Evolutionary conservation across 2,113 vertebrate species (phyloP).

Genomic region (Labrus mixtus): DNA sequence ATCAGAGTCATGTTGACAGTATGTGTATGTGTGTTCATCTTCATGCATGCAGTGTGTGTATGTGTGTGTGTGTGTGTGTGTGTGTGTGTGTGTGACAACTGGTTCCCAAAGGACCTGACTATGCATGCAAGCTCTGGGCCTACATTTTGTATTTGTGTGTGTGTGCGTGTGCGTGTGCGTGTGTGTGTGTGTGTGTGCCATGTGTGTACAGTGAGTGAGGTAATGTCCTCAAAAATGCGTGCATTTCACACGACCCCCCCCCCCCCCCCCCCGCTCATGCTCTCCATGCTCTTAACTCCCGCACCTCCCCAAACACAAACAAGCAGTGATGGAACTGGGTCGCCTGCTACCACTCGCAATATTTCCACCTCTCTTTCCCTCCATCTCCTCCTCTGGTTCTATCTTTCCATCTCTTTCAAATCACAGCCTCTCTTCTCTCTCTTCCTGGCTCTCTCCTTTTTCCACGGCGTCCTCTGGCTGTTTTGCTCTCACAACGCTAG

Average conservation of each 20-base stretch:
- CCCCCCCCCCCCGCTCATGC: constrained; percentile 40
- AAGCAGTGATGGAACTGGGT: constrained; percentile 83
- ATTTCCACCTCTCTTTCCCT: constrained; percentile 54
- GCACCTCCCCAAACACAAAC: constrained; percentile 74
- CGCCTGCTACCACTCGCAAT: constrained; percentile 61
- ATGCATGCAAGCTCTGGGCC: neutral
- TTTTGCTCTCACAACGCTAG: constrained; percentile 61
- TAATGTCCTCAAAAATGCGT: constrained; percentile 45
- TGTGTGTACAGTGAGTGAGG: constrained; percentile 22
- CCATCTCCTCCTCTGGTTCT: constrained; percentile 1
- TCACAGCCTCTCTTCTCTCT: constrained; percentile 1
- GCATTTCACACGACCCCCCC: constrained; percentile 44
- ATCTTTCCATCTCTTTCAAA: constrained; percentile 13
- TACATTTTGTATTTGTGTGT: constrained; percentile 7
- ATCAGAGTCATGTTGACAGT: too few species aligned
- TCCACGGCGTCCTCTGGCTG: neutral
- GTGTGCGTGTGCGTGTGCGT: neutral
- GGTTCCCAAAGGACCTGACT: constrained; percentile 4
- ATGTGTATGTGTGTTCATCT: neutral
- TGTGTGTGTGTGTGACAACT: neutral
- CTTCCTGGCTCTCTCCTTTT: neutral
- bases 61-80: neutral
- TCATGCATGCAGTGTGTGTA: neutral
- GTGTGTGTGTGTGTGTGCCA: constrained; percentile 1
- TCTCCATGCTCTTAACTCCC: constrained; percentile 66